Evolutionary conservation across 64 coral and sea anemone species (phyloP).

Genomic region (Cladopsammia gracilis): DNA sequence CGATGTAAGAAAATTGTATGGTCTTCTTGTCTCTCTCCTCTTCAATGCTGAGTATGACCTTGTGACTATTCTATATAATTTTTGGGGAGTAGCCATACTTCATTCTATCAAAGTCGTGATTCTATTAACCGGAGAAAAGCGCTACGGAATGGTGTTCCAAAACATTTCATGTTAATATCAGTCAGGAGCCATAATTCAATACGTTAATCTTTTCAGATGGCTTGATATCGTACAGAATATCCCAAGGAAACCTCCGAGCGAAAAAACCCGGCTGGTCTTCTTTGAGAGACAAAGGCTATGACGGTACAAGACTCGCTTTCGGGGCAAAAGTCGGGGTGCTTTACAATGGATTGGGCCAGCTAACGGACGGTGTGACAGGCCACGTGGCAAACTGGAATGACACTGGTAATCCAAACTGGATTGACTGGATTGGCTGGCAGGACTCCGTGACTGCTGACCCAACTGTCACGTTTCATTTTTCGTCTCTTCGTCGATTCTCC

Average conservation of each 20-base stretch:
- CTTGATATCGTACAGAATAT: conserved; percentile 80
- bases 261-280: conserved; percentile 57
- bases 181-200: too few relatives aligned
- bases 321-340: conserved; percentile 72
- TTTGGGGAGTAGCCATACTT: too few relatives aligned
- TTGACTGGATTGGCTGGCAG: conserved; percentile 85
- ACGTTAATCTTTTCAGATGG: conserved; percentile 58
- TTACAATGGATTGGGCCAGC: conserved; percentile 82
- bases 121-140: not conserved
- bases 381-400: conserved; percentile 77
- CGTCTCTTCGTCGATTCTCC: conserved; percentile 70
- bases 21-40: too few relatives aligned
- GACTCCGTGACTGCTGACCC: conserved; percentile 64
- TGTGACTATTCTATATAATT: too few relatives aligned
- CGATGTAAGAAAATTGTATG: too few relatives aligned
- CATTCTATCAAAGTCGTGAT: not conserved
- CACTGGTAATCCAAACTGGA: conserved; percentile 78
- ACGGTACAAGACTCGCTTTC: conserved; percentile 69
- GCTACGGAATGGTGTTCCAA: too few relatives aligned
- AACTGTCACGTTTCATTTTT: conserved; percentile 82
- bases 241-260: conserved; percentile 76
- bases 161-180: too few relatives aligned
- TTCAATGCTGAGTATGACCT: too few relatives aligned
- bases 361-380: conserved; percentile 80
- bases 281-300: conserved; percentile 87